Base-by-base conservation (phyloP, 1,140 invertebrate genomes). In the Drosophila trapezifrons region DNA sequence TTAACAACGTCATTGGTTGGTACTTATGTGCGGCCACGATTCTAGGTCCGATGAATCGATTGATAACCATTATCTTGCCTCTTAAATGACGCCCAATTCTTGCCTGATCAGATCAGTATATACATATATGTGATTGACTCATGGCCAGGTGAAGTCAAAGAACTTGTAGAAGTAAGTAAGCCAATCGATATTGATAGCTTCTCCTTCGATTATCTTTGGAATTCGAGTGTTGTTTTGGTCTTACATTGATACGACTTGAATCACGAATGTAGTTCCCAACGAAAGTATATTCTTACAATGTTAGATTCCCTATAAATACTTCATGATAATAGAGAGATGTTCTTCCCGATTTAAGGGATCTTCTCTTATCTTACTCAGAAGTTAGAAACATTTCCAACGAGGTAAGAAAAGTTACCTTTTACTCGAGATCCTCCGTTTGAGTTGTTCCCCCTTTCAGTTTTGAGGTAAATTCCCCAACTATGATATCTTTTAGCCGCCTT, bases 11-110 rank as follows among this genome's bases (percentile, higher is more conserved):
- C 69, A 72, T 49, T 10, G 10, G n/a, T 40, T 12, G 29, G 27
- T 29, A 72, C 69, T 72, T 58, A 58, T 72, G 43, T 40, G 52
- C 52, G 18, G 52, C 8, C 35, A 18, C 22, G 58, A 67, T 69
- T 65, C 60, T 46, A 65, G 27, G 25, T 69, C 22, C 35, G 64
- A 57, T 32, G 29, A 9, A 9, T 66, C 60, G n/a, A 49, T 65
- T 13, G 66, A 72, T 72, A 72, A 49, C 42, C 66, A 71, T 58
- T 71, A 72, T 72, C 69, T 57, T 10, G 42, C 65, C 46, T 51
- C 37, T 52, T 32, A 40, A 70, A 70, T 17, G 12, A 25, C 35
- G 25, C 18, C 40, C 43, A 40, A 42, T 58, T 59, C 27, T 35
- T n/a, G 38, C 20, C 27, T 55, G 20, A 51, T 67, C 47, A 54